A percentile compares a stretch with the other conserved stretches of the same genome.
phyloP scores from a whole-genome alignment of 2,113 vertebrate genomes.

The Vidua macroura region DNA sequence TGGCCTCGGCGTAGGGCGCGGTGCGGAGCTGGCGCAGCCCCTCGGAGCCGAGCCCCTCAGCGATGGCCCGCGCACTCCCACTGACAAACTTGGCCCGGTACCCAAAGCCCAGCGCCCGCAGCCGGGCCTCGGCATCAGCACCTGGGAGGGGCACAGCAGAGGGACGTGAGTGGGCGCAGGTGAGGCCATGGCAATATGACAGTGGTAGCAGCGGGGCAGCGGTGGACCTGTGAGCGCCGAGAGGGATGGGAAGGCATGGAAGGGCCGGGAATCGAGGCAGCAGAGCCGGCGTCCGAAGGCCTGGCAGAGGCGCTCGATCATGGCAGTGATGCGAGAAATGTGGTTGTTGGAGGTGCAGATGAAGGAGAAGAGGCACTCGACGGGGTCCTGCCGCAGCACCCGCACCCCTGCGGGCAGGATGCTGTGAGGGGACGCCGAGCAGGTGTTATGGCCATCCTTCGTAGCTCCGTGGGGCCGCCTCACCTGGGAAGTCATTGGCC shows the following conservation, averaged over 20 bases:
- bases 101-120: conserved; percentile 88
- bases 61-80: conserved; percentile 79
- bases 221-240: conserved; percentile 79
- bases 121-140: conserved; percentile 72
- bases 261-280: conserved; percentile 74
- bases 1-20: conserved; percentile 79
- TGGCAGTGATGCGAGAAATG: conserved; percentile 89
- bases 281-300: conserved; percentile 79
- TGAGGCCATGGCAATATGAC: fast-evolving
- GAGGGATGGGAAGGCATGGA: conserved; percentile 86
- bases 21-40: conserved; percentile 83
- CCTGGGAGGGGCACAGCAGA: conserved; percentile 50
- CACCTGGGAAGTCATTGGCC: conserved; percentile 7
- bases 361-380: conserved; percentile 92
- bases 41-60: conserved; percentile 64
- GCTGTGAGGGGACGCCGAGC: fast-evolving
- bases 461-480: not conserved
- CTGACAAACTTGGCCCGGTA: conserved; percentile 90
- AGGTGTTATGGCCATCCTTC: not conserved
- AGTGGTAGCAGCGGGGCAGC: fast-evolving
- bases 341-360: conserved; percentile 98
- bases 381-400: conserved; percentile 88
- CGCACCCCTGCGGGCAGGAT: conserved; percentile 79
- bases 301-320: conserved; percentile 89
- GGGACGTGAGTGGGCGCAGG: fast-evolving